Evolutionary conservation across 2,113 vertebrate genomes (phyloP), one percentile per base, ranked within the genome.

Genomic region (Scomber colias): DNA sequence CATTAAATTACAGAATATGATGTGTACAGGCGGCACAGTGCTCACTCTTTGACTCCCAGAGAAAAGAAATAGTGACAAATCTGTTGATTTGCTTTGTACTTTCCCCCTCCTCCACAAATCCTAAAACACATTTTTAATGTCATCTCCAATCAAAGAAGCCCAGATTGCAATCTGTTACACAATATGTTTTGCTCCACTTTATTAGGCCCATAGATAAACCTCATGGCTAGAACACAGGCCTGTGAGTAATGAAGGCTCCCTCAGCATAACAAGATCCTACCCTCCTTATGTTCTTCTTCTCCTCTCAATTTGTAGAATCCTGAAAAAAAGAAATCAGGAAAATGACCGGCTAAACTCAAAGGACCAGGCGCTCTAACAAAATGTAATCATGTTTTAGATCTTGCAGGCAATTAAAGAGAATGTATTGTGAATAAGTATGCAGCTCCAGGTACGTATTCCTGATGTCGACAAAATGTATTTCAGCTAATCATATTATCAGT

Each of bases 161-260:
- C 86, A 92, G 84, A 93, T 93, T 91, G 90, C 94, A 94, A 93
- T 95, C 93, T 94, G 94, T 81, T 82, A 46, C 85, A 91, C 92
- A 94, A 94, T 92, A 94, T 95, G 94, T 88, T 93, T 89, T 75
- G 77, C 88, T 91, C 86, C 89, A 90, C 90, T 94, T 93, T 95
- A 94, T 93, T 91, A 92, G 88, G 81, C 87, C 83, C 83, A 79
- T 79, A 92, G 89, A 93, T 87, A 92, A 91, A 94, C 84, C 75
- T 75, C 85, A 78, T 89, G 92, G 85, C 91, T 92, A 78, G 62
- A 92, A 84, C 83, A 63, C 64, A 78, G 90, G 73, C 84, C 61
- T 89, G 48, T 89, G 89, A 91, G 89, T 90, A 90, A 93, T 88
- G 88, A 90, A 84, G 73, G 53, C 79, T 84, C 89, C 84, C 83